Evolutionary conservation across 64 coral and sea anemone species (phyloP).

Genomic region (Montipora foliosa): DNA sequence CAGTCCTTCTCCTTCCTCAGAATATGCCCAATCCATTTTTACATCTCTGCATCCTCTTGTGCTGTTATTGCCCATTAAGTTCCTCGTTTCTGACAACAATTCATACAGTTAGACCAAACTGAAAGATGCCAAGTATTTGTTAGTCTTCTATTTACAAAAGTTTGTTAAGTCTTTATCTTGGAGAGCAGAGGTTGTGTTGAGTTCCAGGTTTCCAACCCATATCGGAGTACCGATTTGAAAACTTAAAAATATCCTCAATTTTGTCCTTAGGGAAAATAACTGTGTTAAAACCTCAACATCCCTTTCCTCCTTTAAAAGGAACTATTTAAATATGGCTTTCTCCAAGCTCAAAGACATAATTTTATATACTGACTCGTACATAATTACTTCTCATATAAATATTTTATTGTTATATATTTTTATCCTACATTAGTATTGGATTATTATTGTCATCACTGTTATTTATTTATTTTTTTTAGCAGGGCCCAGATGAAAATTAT

Average conservation of each 20-base stretch:
- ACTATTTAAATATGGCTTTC: not conserved
- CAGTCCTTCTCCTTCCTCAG: constrained; percentile 15
- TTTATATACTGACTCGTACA: not conserved
- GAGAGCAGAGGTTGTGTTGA: constrained; percentile 11
- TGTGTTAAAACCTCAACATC: constrained; percentile 14
- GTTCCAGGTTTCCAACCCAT: constrained; percentile 23
- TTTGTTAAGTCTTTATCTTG: not conserved
- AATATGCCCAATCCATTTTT: constrained; percentile 20
- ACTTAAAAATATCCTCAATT: constrained; percentile 14
- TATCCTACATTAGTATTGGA: constrained; percentile 20
- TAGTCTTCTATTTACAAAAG: constrained; percentile 11
- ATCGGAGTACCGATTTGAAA: constrained; percentile 14
- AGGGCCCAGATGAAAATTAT: constrained; percentile 5
- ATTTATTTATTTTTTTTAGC: constrained; percentile 5
- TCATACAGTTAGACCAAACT: constrained; percentile 12
- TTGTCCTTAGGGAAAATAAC: constrained; percentile 8
- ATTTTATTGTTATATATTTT: constrained; percentile 17
- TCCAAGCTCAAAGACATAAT: not conserved
- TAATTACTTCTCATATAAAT: constrained; percentile 14
- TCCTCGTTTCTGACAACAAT: constrained; percentile 5
- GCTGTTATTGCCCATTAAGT: constrained; percentile 23
- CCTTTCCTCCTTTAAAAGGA: constrained; percentile 15
- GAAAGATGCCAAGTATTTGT: constrained; percentile 4
- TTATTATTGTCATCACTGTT: constrained; percentile 2
- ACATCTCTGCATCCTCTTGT: constrained; percentile 24